Evolutionary conservation across 2,797 vertebrate species (phyloP), one percentile per base, ranked within the genome.

Genomic region (Morelia viridis): DNA sequence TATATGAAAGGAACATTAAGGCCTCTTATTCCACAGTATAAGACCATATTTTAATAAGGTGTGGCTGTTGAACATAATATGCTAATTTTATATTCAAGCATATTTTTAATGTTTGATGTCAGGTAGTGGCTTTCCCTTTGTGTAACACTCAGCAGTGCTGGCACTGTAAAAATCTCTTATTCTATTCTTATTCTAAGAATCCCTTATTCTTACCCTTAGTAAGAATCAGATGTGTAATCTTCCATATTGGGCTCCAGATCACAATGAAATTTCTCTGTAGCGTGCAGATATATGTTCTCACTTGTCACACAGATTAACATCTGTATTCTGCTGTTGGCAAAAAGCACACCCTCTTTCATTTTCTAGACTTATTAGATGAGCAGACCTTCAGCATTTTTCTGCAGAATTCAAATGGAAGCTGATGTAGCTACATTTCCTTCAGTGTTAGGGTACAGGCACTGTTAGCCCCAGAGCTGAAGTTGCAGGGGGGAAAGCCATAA

Each of bases 321-420:
- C 0, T 10, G 17, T 3, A 4, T 84, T 31, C 31, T 31, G 26
- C 3, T 62, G 4, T n/a, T 68, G 80, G 28, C 41, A 13, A 41
- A 28, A 65, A 56, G 28, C 26, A 56, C 5, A 28, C 0, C 11
- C 1, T 31, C 24, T 61, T 12, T 58, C 35, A 0, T 0, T 57
- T 0, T 0, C 91, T 85, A 5, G 87, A 50, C 24, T 7, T 65
- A 9, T 15, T 0, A 0, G 3, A 90, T 17, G 88, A 1, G 13
- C 4, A 3, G 90, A 26, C 1, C 91, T 87, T 65, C 89, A 91
- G 58, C n/a, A 35, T 58, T 46, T 92, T 90, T 1, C 11, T 85
- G 53, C 26, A 7, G 0, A 84, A 84, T 56, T 68, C 62, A 64
- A 19, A 17, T 10, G 68, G 35, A 0, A 4, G 31, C 58, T 19